These are phyloP conservation scores for Platyscapa corneri DNA, from an alignment of 1,140 invertebrate genomes.

Conservation along the genomic window DNA sequence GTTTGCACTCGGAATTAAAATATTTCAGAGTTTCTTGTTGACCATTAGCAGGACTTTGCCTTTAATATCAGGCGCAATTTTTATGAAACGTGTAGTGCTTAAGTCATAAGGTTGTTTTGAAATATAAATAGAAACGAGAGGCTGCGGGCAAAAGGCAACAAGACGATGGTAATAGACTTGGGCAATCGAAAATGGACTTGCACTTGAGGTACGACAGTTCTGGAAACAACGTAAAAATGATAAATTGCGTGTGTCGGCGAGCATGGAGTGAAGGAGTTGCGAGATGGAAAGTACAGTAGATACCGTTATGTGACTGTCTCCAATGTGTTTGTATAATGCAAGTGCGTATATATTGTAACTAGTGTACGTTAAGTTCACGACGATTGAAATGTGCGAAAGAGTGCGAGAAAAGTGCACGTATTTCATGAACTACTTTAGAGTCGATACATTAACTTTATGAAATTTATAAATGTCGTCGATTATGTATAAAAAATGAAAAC, in stretches of 20 bases:
- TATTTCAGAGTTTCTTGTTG: neutral
- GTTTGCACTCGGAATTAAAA: neutral
- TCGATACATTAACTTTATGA: neutral
- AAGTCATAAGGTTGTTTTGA: neutral
- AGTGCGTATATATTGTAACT: neutral
- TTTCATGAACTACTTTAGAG: neutral
- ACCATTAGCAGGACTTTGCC: neutral
- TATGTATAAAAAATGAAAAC: neutral
- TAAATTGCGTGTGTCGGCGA: neutral
- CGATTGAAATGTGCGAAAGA: neutral
- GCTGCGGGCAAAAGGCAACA: neutral
- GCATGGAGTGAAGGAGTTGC: neutral
- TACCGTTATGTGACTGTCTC: neutral
- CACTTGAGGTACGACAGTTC: neutral
- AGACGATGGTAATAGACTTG: neutral
- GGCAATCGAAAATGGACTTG: constrained; percentile 6
- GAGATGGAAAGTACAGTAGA: neutral
- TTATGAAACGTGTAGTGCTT: neutral
- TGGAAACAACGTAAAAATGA: neutral
- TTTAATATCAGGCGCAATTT: neutral
- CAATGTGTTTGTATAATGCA: neutral
- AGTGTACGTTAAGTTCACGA: neutral
- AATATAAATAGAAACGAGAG: neutral
- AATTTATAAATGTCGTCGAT: neutral
- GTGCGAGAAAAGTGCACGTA: neutral